A percentile compares a stretch with the other conserved stretches of the same genome.
These are phyloP conservation scores for Iphiclides podalirius DNA, from an alignment of 2,888 invertebrate genomes.

Conservation along the genomic window DNA sequence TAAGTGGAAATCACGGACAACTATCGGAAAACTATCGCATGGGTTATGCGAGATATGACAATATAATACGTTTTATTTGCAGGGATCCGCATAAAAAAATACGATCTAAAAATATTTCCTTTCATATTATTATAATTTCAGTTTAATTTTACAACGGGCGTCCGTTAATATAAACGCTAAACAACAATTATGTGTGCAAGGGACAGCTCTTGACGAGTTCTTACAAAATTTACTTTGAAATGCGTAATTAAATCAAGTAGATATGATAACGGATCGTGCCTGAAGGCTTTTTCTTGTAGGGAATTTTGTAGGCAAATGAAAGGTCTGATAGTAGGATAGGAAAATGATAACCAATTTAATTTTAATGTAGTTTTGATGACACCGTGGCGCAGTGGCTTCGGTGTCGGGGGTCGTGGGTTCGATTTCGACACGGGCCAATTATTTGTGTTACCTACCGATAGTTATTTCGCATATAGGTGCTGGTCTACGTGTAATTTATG, in stretches of 20 bases:
- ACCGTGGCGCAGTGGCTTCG: too few species aligned
- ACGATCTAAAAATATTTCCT: too few species aligned
- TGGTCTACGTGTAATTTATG: too few species aligned
- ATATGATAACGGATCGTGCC: slow-evolving; percentile 7
- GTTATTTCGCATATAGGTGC: neutral
- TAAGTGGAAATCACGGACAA: too few species aligned
- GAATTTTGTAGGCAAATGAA: neutral
- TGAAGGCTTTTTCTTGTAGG: slow-evolving; percentile 2
- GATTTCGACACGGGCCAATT: too few species aligned
- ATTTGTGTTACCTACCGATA: too few species aligned
- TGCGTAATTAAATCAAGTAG: slow-evolving; percentile 15
- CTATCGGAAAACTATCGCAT: too few species aligned
- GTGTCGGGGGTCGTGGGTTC: too few species aligned
- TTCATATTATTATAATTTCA: too few species aligned
- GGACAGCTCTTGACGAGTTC: slow-evolving; percentile 16
- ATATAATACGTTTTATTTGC: too few species aligned
- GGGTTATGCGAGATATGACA: too few species aligned
- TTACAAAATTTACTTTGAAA: slow-evolving; percentile 14
- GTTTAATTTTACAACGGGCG: slow-evolving; percentile 1
- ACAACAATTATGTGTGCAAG: slow-evolving; percentile 9
- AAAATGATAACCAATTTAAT: slow-evolving; percentile 1
- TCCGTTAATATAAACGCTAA: slow-evolving; percentile 2
- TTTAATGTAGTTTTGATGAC: neutral
- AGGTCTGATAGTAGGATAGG: neutral
- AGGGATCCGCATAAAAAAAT: too few species aligned